A percentile compares a stretch with the other conserved stretches of the same genome.
phyloP scores from a whole-genome alignment of 2,113 vertebrate genomes.

The Entomyzon cyanotis region DNA sequence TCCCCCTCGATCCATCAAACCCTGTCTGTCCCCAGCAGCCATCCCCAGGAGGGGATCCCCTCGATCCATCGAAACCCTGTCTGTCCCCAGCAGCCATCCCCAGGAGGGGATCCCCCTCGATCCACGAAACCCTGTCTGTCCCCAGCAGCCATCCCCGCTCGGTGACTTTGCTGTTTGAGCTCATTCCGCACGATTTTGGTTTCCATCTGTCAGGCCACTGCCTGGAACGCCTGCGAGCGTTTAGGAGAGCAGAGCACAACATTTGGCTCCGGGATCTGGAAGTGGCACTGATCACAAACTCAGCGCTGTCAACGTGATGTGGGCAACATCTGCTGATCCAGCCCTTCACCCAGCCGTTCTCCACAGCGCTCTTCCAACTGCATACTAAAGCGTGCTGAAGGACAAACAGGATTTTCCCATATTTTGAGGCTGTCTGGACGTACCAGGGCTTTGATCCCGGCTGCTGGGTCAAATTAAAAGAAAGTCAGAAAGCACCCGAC shows the following conservation, averaged over 20 bases:
- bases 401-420: not conserved
- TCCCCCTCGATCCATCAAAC: too few species aligned
- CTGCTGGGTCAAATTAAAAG: constrained; percentile 39
- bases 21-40: too few species aligned
- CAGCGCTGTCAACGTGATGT: not conserved
- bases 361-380: not conserved
- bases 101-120: fast-evolving
- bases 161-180: not conserved
- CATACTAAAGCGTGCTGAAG: not conserved
- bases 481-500: not conserved
- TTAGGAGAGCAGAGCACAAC: not conserved
- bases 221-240: not conserved
- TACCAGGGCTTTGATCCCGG: not conserved
- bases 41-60: too few species aligned
- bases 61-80: too few species aligned
- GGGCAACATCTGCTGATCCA: constrained; percentile 38
- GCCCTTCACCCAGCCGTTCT: not conserved
- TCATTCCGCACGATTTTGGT: not conserved
- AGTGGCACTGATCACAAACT: not conserved
- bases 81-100: too few species aligned
- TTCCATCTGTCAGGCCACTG: not conserved
- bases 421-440: not conserved
- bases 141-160: not conserved
- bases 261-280: not conserved
- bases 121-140: fast-evolving